Evolutionary conservation across 1,140 invertebrate genomes (phyloP), one percentile per base, ranked within the genome.

Genomic region (Wiebesia pumilae): DNA sequence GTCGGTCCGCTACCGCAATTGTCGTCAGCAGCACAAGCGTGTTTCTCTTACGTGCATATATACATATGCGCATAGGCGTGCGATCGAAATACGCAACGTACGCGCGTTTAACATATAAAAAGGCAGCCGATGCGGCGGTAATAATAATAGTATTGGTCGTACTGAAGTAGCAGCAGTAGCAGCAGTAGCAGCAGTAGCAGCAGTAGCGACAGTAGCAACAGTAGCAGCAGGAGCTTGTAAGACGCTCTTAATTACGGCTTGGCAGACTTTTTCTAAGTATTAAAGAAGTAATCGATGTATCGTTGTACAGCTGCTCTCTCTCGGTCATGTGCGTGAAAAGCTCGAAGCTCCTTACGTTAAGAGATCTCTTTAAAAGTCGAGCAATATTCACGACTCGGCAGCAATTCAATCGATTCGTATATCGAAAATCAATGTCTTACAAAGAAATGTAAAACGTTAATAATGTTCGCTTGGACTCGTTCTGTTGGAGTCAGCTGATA

Each of bases 191-290:
- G n/a, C n/a, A 67, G 30, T 14, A 30, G 65, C 65, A 30, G 65
- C 4, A 30, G 65, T 24, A n/a, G 30, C n/a, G n/a, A n/a, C n/a
- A n/a, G n/a, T n/a, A n/a, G 21, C 16, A 40, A 19, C 4, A 24
- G 69, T 54, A n/a, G n/a, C 62, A 43, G 54, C 38, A 40, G 84
- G 51, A 84, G 80, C 81, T 86, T 79, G 85, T 88, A 90, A 88
- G 85, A 85, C 82, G 89, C 62, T 89, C 90, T 88, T 90, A 90
- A 90, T 90, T 89, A 89, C 90, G 51, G 89, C 89, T 90, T 89
- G 87, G 88, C 87, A 89, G 86, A 90, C 88, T 89, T 89, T 90
- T 81, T 12, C 87, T 84, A 84, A 87, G 88, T 73, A 71, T 80
- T 77, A 75, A 78, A 87, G 69, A 81, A 87, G 69, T 85, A 89